Evolutionary conservation across 2,797 vertebrate species (phyloP).

Genomic region (Rhinogobio ventralis): DNA sequence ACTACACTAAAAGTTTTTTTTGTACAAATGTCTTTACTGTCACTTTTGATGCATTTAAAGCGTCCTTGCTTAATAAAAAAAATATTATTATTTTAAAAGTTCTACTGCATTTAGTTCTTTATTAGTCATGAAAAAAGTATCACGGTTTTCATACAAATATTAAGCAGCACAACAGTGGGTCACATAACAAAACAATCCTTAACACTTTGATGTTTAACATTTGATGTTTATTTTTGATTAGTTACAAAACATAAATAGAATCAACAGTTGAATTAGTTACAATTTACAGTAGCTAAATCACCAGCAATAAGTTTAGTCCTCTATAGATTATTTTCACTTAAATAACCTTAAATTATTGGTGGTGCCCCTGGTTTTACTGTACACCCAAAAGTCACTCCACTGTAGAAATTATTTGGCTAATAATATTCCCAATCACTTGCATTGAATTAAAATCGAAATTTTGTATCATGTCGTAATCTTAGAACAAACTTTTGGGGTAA

Average conservation of each 20-base stretch:
- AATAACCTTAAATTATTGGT: constrained; percentile 69
- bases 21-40: too few species aligned
- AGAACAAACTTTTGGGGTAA: constrained; percentile 8
- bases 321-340: constrained; percentile 61
- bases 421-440: constrained; percentile 27
- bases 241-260: constrained; percentile 88
- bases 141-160: not conserved
- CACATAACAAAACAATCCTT: constrained; percentile 6
- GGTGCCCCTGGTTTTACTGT: constrained; percentile 64
- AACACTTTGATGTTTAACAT: constrained; percentile 71
- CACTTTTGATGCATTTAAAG: too few species aligned
- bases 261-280: constrained; percentile 82
- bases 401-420: constrained; percentile 35
- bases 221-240: constrained; percentile 84
- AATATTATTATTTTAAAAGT: too few species aligned
- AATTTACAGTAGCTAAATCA: constrained; percentile 80
- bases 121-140: too few species aligned
- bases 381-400: constrained; percentile 28
- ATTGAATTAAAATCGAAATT: constrained; percentile 14
- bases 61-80: too few species aligned
- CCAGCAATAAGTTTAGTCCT: constrained; percentile 72
- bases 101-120: too few species aligned
- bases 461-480: not conserved
- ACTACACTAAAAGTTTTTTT: too few species aligned
- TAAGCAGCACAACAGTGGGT: not conserved